Evolutionary conservation across 2,888 invertebrate genomes (phyloP).

Genomic region (Lissonota sp.): DNA sequence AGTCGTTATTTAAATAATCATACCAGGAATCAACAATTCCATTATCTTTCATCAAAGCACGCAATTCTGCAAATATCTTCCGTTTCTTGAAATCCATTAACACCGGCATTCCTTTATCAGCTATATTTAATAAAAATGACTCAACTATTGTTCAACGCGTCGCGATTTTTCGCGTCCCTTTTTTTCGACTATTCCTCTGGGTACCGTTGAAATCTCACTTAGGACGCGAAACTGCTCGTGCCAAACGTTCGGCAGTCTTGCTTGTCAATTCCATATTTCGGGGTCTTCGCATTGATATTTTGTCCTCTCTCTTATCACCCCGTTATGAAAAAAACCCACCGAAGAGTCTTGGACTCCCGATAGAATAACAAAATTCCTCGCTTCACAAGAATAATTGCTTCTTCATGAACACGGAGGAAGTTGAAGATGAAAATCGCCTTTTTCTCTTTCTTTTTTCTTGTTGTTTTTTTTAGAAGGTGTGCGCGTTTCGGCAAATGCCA

Average conservation of each 20-base stretch:
- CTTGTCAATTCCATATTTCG: conserved; percentile 44
- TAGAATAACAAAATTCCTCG: conserved; percentile 45
- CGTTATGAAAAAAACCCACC: background rate
- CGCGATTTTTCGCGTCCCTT: conserved; percentile 64
- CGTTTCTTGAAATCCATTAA: conserved; percentile 25
- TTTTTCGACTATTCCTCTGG: conserved; percentile 3
- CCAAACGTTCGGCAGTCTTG: conserved; percentile 3
- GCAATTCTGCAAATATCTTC: conserved; percentile 19
- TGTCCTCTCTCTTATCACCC: conserved; percentile 9
- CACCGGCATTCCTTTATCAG: background rate
- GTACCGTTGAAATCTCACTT: conserved; percentile 50
- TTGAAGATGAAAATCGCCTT: conserved; percentile 20
- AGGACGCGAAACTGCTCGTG: conserved; percentile 17
- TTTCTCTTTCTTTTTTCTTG: conserved; percentile 19
- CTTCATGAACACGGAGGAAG: conserved; percentile 21
- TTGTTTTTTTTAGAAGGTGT: conserved; percentile 89
- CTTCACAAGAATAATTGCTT: conserved; percentile 24
- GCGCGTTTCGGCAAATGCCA: conserved; percentile 98
- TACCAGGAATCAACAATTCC: conserved; percentile 22
- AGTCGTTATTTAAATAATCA: conserved; percentile 10
- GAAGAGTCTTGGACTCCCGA: conserved; percentile 26
- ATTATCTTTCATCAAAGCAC: conserved; percentile 24
- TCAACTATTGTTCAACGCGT: conserved; percentile 70
- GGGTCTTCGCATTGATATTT: conserved; percentile 3
- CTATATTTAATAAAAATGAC: conserved; percentile 72